These are phyloP conservation scores for Oasisia sp. DNA, from an alignment of 2,888 invertebrate species.

Conservation along the genomic window DNA sequence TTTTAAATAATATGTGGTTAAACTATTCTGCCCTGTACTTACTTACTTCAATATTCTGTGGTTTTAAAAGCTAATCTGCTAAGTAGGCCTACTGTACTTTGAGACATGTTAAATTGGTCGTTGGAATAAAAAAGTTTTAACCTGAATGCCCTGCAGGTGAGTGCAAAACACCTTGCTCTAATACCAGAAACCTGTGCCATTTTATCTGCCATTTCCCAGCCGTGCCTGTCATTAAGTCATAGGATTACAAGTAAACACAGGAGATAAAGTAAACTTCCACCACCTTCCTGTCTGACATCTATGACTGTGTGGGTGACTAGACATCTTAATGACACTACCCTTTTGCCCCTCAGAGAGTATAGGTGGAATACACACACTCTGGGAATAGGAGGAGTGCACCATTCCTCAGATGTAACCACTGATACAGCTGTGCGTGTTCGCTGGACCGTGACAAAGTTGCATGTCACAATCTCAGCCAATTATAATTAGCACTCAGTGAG, in stretches of 20 bases:
- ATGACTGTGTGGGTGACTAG: conserved; percentile 3
- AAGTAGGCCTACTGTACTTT: background rate
- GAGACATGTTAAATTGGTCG: background rate
- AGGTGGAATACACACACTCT: background rate
- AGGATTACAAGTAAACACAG: background rate
- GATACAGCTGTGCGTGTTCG: background rate
- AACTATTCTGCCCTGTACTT: background rate
- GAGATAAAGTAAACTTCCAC: conserved; percentile 17
- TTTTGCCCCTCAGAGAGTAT: background rate
- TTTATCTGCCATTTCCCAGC: background rate
- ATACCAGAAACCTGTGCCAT: background rate
- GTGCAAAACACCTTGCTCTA: background rate
- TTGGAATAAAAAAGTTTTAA: background rate
- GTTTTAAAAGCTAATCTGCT: background rate
- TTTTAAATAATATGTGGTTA: background rate
- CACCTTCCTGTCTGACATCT: background rate
- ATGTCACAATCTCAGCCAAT: conserved; percentile 3
- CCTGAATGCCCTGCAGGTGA: background rate
- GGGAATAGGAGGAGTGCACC: background rate
- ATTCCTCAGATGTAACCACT: background rate
- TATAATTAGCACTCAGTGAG: background rate
- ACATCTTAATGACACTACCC: background rate
- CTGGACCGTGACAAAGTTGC: background rate
- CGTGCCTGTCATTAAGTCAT: background rate
- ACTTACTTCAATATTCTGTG: background rate